Evolutionary conservation across 2,888 invertebrate genomes (phyloP).

Genomic region (Arctia plantaginis): DNA sequence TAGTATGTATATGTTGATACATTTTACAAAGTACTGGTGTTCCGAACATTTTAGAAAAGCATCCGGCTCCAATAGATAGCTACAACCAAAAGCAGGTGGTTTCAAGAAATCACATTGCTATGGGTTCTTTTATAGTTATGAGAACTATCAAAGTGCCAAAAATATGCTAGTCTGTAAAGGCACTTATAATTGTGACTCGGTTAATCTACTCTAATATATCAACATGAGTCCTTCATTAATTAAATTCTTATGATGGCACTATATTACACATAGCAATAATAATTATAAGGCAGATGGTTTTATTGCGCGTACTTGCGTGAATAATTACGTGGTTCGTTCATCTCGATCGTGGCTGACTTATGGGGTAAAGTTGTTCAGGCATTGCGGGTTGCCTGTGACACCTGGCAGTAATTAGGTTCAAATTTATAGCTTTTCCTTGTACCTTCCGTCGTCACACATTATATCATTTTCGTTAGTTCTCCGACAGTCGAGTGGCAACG

Average conservation of each 20-base stretch:
- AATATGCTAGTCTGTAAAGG: neutral
- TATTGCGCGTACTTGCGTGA: slow-evolving; percentile 53
- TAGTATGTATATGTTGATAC: too few relatives aligned
- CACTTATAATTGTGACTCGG: neutral
- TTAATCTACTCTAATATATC: neutral
- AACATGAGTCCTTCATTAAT: slow-evolving; percentile 32
- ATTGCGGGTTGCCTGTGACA: slow-evolving; percentile 76
- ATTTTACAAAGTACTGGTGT: neutral
- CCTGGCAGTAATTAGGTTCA: slow-evolving; percentile 79
- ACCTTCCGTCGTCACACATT: slow-evolving; percentile 65
- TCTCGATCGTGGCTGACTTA: slow-evolving; percentile 76
- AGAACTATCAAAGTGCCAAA: neutral
- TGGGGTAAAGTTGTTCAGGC: slow-evolving; percentile 74
- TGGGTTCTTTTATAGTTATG: too few relatives aligned
- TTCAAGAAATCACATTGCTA: too few relatives aligned
- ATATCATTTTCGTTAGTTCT: slow-evolving; percentile 67
- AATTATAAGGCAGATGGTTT: slow-evolving; percentile 38
- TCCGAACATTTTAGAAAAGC: neutral
- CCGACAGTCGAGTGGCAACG: slow-evolving; percentile 53
- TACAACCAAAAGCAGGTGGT: too few relatives aligned
- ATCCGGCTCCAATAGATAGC: too few relatives aligned
- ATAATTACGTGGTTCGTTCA: slow-evolving; percentile 63
- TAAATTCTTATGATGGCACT: slow-evolving; percentile 34
- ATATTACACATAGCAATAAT: slow-evolving; percentile 43
- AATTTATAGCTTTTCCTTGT: slow-evolving; percentile 76